Evolutionary conservation across 2,113 vertebrate species (phyloP).

Genomic region (Colius striatus): DNA sequence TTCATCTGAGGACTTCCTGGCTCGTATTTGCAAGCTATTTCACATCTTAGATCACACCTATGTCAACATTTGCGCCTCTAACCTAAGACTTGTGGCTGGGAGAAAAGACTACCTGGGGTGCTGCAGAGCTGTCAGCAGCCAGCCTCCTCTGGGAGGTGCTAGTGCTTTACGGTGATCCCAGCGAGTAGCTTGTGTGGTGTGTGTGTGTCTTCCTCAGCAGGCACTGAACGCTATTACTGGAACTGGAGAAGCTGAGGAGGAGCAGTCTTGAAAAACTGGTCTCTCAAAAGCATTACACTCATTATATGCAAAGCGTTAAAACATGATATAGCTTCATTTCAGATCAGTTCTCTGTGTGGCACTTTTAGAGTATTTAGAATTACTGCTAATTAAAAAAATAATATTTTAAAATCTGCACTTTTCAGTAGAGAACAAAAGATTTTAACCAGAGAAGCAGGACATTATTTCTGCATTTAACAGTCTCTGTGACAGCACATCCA

Average conservation of each 20-base stretch:
- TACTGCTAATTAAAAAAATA: not conserved
- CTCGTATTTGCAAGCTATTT: not conserved
- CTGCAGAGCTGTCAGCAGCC: not conserved
- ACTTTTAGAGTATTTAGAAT: not conserved
- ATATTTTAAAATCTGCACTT: not conserved
- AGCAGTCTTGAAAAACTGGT: not conserved
- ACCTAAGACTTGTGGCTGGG: not conserved
- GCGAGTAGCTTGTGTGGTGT: accelerated
- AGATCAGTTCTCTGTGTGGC: not conserved
- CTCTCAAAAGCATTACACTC: not conserved
- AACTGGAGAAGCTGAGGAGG: not conserved
- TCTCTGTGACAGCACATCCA: not conserved
- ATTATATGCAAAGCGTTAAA: not conserved
- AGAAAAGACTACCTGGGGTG: not conserved
- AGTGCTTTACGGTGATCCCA: not conserved
- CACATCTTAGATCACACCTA: not conserved
- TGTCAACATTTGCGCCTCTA: not conserved
- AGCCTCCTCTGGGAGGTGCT: conserved; percentile 53
- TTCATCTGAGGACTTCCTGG: not conserved
- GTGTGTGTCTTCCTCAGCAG: not conserved
- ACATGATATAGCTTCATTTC: not conserved
- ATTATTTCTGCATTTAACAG: not conserved
- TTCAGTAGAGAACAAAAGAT: not conserved
- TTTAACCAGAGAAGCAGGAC: not conserved
- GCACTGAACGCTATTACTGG: accelerated